Evolutionary conservation across 2,113 vertebrate genomes (phyloP).

Genomic region (Macaca mulatta): DNA sequence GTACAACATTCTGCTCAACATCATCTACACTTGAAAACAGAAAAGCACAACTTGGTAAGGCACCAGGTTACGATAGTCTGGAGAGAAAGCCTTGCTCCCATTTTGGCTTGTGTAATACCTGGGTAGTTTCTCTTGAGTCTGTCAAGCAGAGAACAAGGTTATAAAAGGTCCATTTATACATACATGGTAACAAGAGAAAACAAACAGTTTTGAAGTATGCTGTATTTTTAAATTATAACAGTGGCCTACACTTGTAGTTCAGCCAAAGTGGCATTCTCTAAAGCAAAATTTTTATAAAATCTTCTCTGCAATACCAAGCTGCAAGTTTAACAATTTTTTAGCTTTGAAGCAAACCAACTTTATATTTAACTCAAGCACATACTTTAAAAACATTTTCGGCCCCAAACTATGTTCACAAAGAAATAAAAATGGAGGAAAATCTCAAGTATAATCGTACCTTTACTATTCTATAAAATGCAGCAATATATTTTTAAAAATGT

Average conservation of each 20-base stretch:
- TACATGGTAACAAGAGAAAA: conserved; percentile 67
- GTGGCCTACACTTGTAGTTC: conserved; percentile 60
- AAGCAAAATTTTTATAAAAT: conserved; percentile 68
- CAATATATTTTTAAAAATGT: neutral
- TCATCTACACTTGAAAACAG: conserved; percentile 75
- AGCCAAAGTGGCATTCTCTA: conserved; percentile 47
- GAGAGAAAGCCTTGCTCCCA: conserved; percentile 61
- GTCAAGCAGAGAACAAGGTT: conserved; percentile 66
- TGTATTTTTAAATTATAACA: conserved; percentile 66
- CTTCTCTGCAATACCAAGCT: conserved; percentile 52
- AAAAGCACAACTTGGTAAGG: conserved; percentile 80
- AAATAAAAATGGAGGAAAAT: conserved; percentile 63
- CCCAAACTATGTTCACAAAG: conserved; percentile 38
- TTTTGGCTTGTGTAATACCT: conserved; percentile 59
- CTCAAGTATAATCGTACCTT: neutral
- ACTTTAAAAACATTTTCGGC: neutral
- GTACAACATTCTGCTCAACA: conserved; percentile 73
- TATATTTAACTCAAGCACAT: conserved; percentile 22
- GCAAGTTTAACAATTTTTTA: neutral
- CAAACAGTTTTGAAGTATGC: conserved; percentile 60
- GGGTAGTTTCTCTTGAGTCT: conserved; percentile 57
- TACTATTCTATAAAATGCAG: neutral
- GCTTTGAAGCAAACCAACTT: conserved; percentile 60
- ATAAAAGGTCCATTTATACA: conserved; percentile 69
- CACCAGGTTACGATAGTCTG: conserved; percentile 77